Evolutionary conservation across 2,888 invertebrate genomes (phyloP), one percentile per base, ranked within the genome.

Genomic region (Leptinotarsa haldemani): DNA sequence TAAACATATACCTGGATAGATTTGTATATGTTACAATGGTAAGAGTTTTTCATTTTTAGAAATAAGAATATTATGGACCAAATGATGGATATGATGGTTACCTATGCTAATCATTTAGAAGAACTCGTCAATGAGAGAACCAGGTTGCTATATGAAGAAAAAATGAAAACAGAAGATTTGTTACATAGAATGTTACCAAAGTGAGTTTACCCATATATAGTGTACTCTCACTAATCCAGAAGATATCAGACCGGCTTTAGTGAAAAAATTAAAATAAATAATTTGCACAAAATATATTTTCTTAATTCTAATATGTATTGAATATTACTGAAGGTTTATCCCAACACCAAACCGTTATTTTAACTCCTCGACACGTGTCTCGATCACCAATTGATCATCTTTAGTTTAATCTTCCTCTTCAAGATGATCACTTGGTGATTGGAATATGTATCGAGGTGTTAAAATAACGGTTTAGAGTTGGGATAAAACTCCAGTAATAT

Each of bases 61-160:
- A 94, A 92, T 83, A 92, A 94, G 83, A 97, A 97, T 86, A 96
- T 97, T 82, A 95, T 97, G 95, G 97, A 97, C 88, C 96, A 97
- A 90, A 97, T 97, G 96, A 96, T 97, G 94, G 94, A 95, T 83
- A 97, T 97, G 95, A 97, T 97, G 97, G 97, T 97, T 87, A 96
- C 95, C 85, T 97, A 98, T 88, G 96, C 97, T 74, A 95, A 95
- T 87, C 95, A 97, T 89, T 92, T 97, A 88, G 97, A 97, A 88
- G 96, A 96, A 87, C 92, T 97, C 89, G 97, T 97, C 85, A 94
- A 92, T 84, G 97, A 97, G 89, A 91, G 97, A 83, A 97, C 97
- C 79, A 92, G 94, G 85, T 91, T 96, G 84, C 90, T 97, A 83
- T 93, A 93, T 84, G 97, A 97, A 88, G 97, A 97, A 87, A 97